Evolutionary conservation across 2,888 invertebrate genomes (phyloP).

Genomic region (Dolichopus griseipennis): DNA sequence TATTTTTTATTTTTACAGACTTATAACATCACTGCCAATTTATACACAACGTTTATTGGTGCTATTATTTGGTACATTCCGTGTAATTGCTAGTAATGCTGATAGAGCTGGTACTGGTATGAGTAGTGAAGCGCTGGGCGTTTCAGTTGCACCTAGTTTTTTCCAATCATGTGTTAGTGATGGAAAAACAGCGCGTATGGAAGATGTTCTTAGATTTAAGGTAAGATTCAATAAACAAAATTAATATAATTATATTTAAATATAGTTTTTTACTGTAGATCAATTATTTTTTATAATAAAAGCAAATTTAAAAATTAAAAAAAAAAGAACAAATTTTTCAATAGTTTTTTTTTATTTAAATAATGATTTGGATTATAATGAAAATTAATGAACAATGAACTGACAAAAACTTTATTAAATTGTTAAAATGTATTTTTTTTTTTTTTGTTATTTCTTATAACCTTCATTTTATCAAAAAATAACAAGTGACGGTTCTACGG

Average conservation of each 20-base stretch:
- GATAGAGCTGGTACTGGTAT: slow-evolving; percentile 84
- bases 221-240: slow-evolving; percentile 44
- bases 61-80: slow-evolving; percentile 92
- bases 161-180: slow-evolving; percentile 94
- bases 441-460: no score
- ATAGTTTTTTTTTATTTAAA: not conserved
- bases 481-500: no score
- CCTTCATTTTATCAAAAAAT: no score
- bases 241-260: slow-evolving; percentile 12
- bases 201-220: slow-evolving; percentile 90
- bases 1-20: slow-evolving; percentile 48
- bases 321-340: not conserved
- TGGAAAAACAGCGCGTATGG: slow-evolving; percentile 90
- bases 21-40: slow-evolving; percentile 76
- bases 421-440: no score
- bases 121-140: slow-evolving; percentile 91
- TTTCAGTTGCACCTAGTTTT: slow-evolving; percentile 91
- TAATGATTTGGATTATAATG: not conserved
- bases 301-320: not conserved
- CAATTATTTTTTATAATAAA: slow-evolving; percentile 23
- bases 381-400: no score
- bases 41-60: slow-evolving; percentile 90
- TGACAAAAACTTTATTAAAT: no score
- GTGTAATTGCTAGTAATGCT: slow-evolving; percentile 87
- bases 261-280: slow-evolving; percentile 8